Conservation (phyloP, 2,888 invertebrate genomes). For the Plemyria rubiginata region DNA sequence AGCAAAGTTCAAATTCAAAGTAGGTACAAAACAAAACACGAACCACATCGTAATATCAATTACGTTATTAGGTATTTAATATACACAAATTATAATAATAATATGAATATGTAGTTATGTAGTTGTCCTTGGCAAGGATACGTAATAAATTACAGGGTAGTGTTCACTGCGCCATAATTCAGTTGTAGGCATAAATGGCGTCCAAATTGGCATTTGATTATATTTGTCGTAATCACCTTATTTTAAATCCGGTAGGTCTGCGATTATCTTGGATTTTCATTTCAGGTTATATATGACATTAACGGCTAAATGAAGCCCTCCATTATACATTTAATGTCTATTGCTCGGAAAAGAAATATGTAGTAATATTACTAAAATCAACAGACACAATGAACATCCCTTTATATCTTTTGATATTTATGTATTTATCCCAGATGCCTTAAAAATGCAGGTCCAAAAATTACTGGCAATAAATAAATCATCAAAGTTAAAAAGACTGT, state of each 20-base stretch:
- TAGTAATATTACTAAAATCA: no score
- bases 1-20: not conserved
- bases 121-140: not conserved
- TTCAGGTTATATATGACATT: not conserved
- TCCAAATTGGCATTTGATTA: not conserved
- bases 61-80: not conserved
- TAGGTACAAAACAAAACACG: constrained; percentile 5
- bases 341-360: no score
- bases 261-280: not conserved
- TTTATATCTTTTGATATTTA: no score
- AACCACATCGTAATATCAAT: constrained; percentile 2
- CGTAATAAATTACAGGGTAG: constrained; percentile 13
- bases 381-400: no score
- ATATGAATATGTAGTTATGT: constrained; percentile 3
- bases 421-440: no score
- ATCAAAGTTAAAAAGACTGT: no score
- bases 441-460: no score
- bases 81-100: not conserved
- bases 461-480: no score
- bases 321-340: no score
- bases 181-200: not conserved
- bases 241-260: not conserved
- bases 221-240: not conserved
- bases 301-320: no score
- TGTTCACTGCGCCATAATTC: not conserved